A percentile compares a stretch with the other conserved stretches of the same genome.
Conservation (phyloP, 2,797 vertebrate species). For the Halcyon chelicuti region DNA sequence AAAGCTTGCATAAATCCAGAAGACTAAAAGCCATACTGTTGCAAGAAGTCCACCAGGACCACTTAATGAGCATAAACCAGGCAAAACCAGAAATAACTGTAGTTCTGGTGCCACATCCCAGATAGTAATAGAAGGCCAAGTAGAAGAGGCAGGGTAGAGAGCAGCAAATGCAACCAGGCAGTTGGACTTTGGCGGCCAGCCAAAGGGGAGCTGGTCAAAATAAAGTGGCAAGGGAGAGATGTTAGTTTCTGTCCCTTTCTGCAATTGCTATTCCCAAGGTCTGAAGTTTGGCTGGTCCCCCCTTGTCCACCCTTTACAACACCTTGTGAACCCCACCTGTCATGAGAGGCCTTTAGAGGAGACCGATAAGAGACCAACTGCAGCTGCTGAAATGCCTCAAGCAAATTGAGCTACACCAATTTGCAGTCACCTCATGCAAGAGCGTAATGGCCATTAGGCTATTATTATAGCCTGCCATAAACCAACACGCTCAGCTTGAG, state of each 20-base stretch:
- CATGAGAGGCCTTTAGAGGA: not conserved
- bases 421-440: not conserved
- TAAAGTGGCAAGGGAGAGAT: not conserved
- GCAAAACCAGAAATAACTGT: not conserved
- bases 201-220: not conserved
- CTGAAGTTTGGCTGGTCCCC: not conserved
- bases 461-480: not conserved
- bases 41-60: not conserved
- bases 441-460: not conserved
- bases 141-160: not conserved
- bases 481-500: not conserved
- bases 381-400: not conserved
- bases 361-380: not conserved
- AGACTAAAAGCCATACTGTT: not conserved
- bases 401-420: not conserved
- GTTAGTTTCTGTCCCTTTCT: not conserved
- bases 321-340: not conserved
- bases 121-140: rapidly evolving
- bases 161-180: not conserved
- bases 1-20: not conserved
- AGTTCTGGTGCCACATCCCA: not conserved
- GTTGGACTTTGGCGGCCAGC: not conserved
- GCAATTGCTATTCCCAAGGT: not conserved
- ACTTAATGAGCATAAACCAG: not conserved
- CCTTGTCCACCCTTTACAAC: not conserved